These are phyloP conservation scores for Temnothorax ravouxi DNA, from an alignment of 2,888 invertebrate genomes.

Conservation along the genomic window DNA sequence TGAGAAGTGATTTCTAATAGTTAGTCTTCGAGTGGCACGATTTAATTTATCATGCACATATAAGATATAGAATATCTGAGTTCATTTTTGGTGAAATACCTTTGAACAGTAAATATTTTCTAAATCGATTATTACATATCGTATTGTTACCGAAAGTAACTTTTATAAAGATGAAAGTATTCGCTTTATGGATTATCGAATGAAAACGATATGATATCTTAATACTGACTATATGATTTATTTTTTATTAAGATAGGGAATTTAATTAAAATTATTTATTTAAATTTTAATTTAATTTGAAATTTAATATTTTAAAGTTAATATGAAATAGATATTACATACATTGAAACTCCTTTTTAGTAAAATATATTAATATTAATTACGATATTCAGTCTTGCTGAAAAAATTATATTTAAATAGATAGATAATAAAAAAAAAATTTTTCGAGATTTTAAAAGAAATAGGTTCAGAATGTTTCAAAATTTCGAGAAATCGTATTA, in stretches of 20 bases:
- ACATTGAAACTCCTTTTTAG: not conserved
- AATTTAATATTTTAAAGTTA: too few species aligned
- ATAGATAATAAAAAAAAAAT: too few species aligned
- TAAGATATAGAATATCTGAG: not conserved
- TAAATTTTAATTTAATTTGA: too few species aligned
- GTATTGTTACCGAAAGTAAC: not conserved
- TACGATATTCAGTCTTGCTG: not conserved
- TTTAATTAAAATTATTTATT: too few species aligned
- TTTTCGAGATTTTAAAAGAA: too few species aligned
- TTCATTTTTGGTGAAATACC: not conserved
- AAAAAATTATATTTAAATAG: not conserved
- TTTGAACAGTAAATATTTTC: not conserved
- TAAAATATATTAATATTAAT: not conserved
- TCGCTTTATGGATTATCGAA: not conserved
- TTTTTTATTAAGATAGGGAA: not conserved
- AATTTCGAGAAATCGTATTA: too few species aligned
- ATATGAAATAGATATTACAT: too few species aligned
- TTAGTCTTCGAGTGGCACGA: not conserved
- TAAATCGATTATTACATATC: not conserved
- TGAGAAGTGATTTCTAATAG: not conserved
- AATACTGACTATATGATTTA: not conserved
- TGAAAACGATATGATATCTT: slow-evolving; percentile 2
- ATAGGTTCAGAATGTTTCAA: too few species aligned
- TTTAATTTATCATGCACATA: slow-evolving; percentile 1
- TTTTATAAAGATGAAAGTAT: not conserved